Evolutionary conservation across 1,140 invertebrate species (phyloP).

Genomic region (Scaptomyza pallida): DNA sequence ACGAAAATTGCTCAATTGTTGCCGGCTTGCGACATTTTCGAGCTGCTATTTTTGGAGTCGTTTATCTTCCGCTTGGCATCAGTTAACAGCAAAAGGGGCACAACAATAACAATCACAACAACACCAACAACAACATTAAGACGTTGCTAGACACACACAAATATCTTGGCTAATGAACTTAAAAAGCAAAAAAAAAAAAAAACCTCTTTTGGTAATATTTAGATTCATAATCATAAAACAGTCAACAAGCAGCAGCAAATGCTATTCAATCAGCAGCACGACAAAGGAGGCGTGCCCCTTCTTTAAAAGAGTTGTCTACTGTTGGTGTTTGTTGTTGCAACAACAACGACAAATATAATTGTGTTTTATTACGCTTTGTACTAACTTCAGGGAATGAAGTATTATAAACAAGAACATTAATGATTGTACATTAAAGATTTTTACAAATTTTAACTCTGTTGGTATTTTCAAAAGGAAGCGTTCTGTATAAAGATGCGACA

Average conservation of each 20-base stretch:
- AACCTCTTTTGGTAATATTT: constrained; percentile 33
- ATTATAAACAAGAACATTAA: no score
- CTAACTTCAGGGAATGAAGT: no score
- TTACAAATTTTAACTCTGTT: no score
- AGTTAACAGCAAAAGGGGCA: constrained; percentile 30
- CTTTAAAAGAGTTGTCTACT: background rate
- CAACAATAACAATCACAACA: constrained; percentile 22
- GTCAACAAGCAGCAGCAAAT: constrained; percentile 31
- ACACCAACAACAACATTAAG: constrained; percentile 1
- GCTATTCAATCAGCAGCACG: constrained; percentile 53
- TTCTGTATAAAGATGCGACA: no score
- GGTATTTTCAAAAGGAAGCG: no score
- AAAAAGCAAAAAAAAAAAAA: no score
- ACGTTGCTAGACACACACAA: background rate
- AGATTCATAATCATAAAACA: constrained; percentile 19
- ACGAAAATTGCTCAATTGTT: constrained; percentile 68
- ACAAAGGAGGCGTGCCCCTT: constrained; percentile 4
- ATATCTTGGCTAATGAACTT: constrained; percentile 47
- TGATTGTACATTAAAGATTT: no score
- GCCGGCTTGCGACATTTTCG: constrained; percentile 44
- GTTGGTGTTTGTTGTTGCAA: constrained; percentile 7
- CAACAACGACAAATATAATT: constrained; percentile 4
- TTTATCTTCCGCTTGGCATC: constrained; percentile 55
- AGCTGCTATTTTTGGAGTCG: background rate
- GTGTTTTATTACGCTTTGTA: no score